These are phyloP conservation scores for Cantharis flavilabris DNA, from an alignment of 2,888 invertebrate genomes.

Conservation along the genomic window DNA sequence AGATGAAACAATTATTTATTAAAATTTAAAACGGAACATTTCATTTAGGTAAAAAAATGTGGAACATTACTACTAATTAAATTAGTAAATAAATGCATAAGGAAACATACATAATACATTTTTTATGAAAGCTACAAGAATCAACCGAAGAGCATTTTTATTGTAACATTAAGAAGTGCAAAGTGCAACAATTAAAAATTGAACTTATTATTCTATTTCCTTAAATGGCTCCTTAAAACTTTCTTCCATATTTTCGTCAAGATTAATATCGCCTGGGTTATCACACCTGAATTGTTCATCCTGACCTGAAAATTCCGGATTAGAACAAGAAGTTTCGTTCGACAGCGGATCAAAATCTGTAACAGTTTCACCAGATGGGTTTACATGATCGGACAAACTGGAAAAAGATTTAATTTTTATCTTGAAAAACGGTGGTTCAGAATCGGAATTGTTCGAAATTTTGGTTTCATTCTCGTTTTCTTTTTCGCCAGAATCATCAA, in stretches of 20 bases:
- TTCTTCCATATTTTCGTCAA: not conserved
- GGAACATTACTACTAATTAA: not conserved
- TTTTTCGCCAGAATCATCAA: not conserved
- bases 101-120: not conserved
- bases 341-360: not conserved
- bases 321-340: not conserved
- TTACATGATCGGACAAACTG: slow-evolving; percentile 10
- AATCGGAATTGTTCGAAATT: not conserved
- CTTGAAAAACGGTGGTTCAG: slow-evolving; percentile 3
- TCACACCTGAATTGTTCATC: not conserved
- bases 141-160: not conserved
- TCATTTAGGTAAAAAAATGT: not conserved
- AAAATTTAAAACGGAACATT: not conserved
- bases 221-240: not conserved
- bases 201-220: not conserved
- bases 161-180: not conserved
- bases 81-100: not conserved
- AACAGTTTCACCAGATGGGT: not conserved
- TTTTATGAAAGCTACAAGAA: not conserved
- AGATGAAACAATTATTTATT: not conserved
- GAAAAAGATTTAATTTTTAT: slow-evolving; percentile 25
- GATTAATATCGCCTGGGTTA: not conserved
- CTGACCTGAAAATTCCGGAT: not conserved
- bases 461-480: slow-evolving; percentile 28
- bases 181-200: not conserved